Conservation (phyloP, 2,888 invertebrate species). For the Melinaea marsaeus region DNA sequence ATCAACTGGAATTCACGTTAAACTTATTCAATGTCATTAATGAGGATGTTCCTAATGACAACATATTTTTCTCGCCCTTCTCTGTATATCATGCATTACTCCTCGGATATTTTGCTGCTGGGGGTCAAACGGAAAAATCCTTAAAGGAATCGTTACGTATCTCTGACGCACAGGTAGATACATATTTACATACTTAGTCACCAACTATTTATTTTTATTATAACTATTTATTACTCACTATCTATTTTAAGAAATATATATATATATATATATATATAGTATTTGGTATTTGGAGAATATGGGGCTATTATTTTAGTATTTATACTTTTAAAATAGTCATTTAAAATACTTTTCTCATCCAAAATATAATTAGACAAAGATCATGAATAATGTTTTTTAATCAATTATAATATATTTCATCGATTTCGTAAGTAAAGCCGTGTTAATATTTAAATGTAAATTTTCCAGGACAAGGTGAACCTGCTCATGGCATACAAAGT, state of each 20-base stretch:
- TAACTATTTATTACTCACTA: too few species aligned
- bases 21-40: slow-evolving; percentile 83
- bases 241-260: too few species aligned
- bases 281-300: too few species aligned
- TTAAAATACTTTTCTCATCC: too few species aligned
- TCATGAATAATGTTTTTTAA: too few species aligned
- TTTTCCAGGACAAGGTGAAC: slow-evolving; percentile 80
- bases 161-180: slow-evolving; percentile 73
- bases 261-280: too few species aligned
- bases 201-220: too few species aligned
- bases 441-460: not conserved
- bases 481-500: slow-evolving; percentile 84
- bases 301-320: too few species aligned
- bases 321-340: too few species aligned
- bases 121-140: slow-evolving; percentile 82
- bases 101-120: slow-evolving; percentile 87
- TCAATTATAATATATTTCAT: not conserved
- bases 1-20: slow-evolving; percentile 83
- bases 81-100: slow-evolving; percentile 89
- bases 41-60: slow-evolving; percentile 81
- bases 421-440: not conserved
- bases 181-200: too few species aligned
- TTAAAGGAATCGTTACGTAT: slow-evolving; percentile 81
- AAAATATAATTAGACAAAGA: too few species aligned
- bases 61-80: slow-evolving; percentile 92